A percentile compares a stretch with the other conserved stretches of the same genome.
Conservation (phyloP, 2,888 invertebrate genomes). For the Cephus nigrinus region DNA sequence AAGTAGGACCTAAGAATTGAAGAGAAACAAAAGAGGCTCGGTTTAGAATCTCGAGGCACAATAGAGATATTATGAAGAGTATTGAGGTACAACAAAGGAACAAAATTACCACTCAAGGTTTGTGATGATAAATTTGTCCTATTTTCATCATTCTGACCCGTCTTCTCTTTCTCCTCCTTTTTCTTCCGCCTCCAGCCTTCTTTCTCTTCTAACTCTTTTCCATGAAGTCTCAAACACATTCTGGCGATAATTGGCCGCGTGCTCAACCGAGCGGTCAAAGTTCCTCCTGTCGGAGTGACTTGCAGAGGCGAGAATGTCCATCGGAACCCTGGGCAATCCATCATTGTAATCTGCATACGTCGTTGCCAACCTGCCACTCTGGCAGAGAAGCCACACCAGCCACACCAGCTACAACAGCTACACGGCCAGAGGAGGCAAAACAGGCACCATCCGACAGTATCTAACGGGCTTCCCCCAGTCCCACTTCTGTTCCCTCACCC, state of each 20-base stretch:
- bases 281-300: background rate
- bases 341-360: constrained; percentile 20
- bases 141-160: background rate
- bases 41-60: too few species aligned
- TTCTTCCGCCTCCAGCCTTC: background rate
- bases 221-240: background rate
- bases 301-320: background rate
- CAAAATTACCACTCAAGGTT: too few species aligned
- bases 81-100: too few species aligned
- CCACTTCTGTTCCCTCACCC: background rate
- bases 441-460: constrained; percentile 1
- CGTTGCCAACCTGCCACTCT: constrained; percentile 1
- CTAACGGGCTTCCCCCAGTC: background rate
- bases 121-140: background rate
- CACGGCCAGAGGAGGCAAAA: background rate
- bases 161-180: background rate
- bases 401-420: background rate
- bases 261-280: background rate
- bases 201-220: background rate
- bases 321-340: constrained; percentile 11
- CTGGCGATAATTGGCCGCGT: background rate
- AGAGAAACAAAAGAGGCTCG: too few species aligned
- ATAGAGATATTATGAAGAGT: too few species aligned
- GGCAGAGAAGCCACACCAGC: background rate
- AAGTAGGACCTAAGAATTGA: too few species aligned